These are phyloP conservation scores for Scaptomyza flava DNA, from an alignment of 2,888 invertebrate species.

Conservation along the genomic window DNA sequence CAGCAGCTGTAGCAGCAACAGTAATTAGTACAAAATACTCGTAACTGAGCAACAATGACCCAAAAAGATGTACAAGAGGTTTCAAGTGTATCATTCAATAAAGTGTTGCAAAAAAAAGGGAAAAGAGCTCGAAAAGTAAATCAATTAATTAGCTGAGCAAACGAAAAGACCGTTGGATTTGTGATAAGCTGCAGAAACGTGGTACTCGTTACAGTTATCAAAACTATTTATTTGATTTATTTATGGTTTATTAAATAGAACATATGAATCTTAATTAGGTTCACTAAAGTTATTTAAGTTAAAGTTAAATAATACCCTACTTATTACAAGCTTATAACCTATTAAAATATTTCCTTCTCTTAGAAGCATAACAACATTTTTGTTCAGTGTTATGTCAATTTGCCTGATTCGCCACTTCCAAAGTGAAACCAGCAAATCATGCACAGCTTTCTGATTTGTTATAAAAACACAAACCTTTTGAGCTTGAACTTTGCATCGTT, in stretches of 20 bases:
- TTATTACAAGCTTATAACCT: too few relatives aligned
- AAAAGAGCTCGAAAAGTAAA: constrained; percentile 8
- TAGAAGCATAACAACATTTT: constrained; percentile 5
- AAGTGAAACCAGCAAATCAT: constrained; percentile 37
- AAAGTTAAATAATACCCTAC: too few relatives aligned
- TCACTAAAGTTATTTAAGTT: too few relatives aligned
- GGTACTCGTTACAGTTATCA: neutral
- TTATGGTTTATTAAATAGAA: too few relatives aligned
- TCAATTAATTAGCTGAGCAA: constrained; percentile 44
- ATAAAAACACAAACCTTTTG: constrained; percentile 48
- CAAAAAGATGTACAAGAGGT: constrained; percentile 55
- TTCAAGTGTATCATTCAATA: constrained; percentile 51
- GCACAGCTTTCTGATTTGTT: constrained; percentile 48
- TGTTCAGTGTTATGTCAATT: constrained; percentile 36
- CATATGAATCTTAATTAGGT: too few relatives aligned
- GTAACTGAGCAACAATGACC: constrained; percentile 56
- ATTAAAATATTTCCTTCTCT: neutral
- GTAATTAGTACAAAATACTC: constrained; percentile 45
- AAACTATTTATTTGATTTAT: neutral
- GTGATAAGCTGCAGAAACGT: neutral
- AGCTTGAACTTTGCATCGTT: constrained; percentile 64
- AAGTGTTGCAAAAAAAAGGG: constrained; percentile 34
- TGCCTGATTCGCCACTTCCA: constrained; percentile 7
- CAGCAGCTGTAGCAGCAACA: constrained; percentile 33
- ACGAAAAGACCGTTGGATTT: constrained; percentile 2